Evolutionary conservation across 2,888 invertebrate genomes (phyloP).

Genomic region (Adelphocoris suturalis): DNA sequence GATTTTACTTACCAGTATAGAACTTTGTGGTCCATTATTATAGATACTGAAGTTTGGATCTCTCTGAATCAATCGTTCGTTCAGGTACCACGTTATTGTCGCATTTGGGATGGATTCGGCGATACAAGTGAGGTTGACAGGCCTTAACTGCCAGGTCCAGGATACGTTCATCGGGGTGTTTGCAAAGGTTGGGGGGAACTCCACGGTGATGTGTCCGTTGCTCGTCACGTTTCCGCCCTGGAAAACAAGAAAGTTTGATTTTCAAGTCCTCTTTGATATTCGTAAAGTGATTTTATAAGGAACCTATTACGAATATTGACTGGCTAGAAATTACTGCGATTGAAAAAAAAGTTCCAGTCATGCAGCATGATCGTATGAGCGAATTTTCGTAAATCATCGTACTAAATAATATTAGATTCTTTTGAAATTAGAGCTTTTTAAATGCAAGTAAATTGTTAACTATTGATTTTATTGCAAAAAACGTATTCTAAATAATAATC

Average conservation of each 20-base stretch:
- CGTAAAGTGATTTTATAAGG: no score
- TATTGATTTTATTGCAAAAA: no score
- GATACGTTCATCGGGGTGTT: conserved; percentile 83
- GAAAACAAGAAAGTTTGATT: background rate
- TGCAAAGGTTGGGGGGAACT: conserved; percentile 90
- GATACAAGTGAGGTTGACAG: conserved; percentile 91
- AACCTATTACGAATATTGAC: no score
- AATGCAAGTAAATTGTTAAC: no score
- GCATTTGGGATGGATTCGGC: conserved; percentile 95
- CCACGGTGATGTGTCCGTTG: conserved; percentile 90
- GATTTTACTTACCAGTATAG: conserved; percentile 79
- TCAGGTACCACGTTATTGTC: conserved; percentile 90
- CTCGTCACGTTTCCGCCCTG: conserved; percentile 86
- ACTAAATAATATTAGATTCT: no score
- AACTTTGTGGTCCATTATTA: conserved; percentile 84
- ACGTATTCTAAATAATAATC: no score
- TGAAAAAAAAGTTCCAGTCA: no score
- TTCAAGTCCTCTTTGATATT: no score
- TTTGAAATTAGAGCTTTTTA: no score
- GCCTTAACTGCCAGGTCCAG: conserved; percentile 90
- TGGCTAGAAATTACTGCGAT: no score
- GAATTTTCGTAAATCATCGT: no score
- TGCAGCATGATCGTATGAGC: no score
- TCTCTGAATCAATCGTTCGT: conserved; percentile 78
- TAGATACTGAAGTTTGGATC: conserved; percentile 82